These are phyloP conservation scores for Scaptomyza pallida DNA, from an alignment of 1,140 invertebrate species.

Conservation along the genomic window DNA sequence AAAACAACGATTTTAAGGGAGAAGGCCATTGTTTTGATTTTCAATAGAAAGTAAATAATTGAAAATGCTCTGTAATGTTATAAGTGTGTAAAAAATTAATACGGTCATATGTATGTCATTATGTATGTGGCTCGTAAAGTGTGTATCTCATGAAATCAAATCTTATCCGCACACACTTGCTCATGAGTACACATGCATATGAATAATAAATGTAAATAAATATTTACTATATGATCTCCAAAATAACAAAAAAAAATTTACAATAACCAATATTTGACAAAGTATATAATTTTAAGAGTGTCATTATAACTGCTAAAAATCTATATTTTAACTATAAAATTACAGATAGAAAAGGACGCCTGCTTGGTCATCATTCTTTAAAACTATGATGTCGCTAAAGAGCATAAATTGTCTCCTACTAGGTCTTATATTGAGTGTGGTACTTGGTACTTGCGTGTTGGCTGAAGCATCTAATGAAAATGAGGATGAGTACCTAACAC, in stretches of 20 bases:
- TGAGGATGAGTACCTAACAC: constrained; percentile 77
- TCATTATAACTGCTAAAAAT: too few species aligned
- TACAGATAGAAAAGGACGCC: constrained; percentile 11
- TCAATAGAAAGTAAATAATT: too few species aligned
- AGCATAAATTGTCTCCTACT: constrained; percentile 11
- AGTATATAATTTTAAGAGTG: too few species aligned
- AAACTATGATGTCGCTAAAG: constrained; percentile 32
- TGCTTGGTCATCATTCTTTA: neutral
- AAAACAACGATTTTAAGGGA: too few species aligned
- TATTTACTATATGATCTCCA: too few species aligned
- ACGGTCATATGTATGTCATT: neutral
- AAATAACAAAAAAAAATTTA: too few species aligned
- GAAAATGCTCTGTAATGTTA: too few species aligned
- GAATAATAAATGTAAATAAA: too few species aligned
- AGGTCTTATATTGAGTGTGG: constrained; percentile 24
- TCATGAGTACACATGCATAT: neutral
- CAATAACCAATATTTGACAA: too few species aligned
- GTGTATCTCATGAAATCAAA: constrained; percentile 59
- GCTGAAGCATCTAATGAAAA: constrained; percentile 65
- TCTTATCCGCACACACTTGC: constrained; percentile 12
- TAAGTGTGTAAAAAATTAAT: too few species aligned
- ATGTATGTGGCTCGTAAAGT: constrained; percentile 46
- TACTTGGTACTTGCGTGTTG: constrained; percentile 18
- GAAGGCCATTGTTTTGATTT: too few species aligned
- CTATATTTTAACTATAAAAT: neutral